Evolutionary conservation across 2,797 vertebrate genomes (phyloP).

Genomic region (Macrochelys suwanniensis): DNA sequence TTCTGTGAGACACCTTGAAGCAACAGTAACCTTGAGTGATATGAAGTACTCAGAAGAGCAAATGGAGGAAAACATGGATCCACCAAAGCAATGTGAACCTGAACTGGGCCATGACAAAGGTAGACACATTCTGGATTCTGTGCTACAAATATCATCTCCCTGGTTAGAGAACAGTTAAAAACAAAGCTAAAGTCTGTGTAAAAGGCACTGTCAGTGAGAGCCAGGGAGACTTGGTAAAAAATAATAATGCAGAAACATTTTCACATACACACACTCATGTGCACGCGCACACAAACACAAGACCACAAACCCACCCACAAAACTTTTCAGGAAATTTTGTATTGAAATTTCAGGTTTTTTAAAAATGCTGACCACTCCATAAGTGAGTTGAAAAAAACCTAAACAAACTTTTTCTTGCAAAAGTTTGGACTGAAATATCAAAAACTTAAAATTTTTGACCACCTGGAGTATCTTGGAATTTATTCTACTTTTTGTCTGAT

Average conservation of each 20-base stretch:
- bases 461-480: background rate
- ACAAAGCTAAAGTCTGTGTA: background rate
- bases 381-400: background rate
- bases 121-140: background rate
- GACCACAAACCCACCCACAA: background rate
- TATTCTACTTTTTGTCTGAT: background rate
- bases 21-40: rapidly evolving
- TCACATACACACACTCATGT: no score
- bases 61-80: rapidly evolving
- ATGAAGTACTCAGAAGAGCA: background rate
- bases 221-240: background rate
- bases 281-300: no score
- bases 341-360: background rate
- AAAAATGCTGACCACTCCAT: background rate
- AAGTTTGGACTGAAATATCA: background rate
- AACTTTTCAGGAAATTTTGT: background rate
- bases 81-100: rapidly evolving
- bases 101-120: background rate
- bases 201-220: background rate
- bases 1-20: rapidly evolving
- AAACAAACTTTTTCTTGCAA: background rate
- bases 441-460: background rate
- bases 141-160: rapidly evolving
- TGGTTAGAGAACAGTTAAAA: background rate
- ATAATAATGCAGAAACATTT: background rate